These are phyloP conservation scores for Ginglymostoma cirratum DNA, from an alignment of 2,113 vertebrate genomes.

Conservation along the genomic window DNA sequence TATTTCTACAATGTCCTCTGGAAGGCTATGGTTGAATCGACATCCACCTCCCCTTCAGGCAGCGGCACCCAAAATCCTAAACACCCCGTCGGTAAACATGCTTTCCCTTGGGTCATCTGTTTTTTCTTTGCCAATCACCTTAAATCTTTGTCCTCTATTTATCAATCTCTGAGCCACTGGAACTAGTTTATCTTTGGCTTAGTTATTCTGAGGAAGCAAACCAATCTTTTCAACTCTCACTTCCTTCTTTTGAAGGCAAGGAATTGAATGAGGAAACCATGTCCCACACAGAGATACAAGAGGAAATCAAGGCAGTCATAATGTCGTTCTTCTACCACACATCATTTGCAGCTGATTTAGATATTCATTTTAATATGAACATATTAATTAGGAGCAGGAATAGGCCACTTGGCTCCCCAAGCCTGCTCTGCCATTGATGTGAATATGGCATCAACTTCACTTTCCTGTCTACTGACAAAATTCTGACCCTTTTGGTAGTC, in stretches of 20 bases:
- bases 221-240: background rate
- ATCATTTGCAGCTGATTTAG: background rate
- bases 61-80: background rate
- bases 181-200: background rate
- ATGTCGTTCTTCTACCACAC: background rate
- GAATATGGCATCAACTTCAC: no score
- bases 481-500: no score
- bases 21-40: background rate
- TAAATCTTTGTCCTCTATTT: no score
- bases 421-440: no score
- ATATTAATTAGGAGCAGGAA: no score
- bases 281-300: background rate
- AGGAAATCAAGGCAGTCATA: background rate
- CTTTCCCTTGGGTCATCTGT: background rate
- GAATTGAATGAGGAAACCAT: background rate
- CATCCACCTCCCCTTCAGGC: background rate
- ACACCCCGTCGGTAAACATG: background rate
- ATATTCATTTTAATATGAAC: background rate
- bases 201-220: background rate
- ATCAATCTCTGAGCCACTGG: background rate
- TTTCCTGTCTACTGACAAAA: no score
- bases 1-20: background rate
- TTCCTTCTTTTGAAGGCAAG: background rate
- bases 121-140: background rate
- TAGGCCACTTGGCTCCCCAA: no score